A percentile compares a stretch with the other conserved stretches of the same genome.
These are phyloP conservation scores for Platysteira castanea DNA, from an alignment of 2,113 vertebrate species.

Conservation along the genomic window DNA sequence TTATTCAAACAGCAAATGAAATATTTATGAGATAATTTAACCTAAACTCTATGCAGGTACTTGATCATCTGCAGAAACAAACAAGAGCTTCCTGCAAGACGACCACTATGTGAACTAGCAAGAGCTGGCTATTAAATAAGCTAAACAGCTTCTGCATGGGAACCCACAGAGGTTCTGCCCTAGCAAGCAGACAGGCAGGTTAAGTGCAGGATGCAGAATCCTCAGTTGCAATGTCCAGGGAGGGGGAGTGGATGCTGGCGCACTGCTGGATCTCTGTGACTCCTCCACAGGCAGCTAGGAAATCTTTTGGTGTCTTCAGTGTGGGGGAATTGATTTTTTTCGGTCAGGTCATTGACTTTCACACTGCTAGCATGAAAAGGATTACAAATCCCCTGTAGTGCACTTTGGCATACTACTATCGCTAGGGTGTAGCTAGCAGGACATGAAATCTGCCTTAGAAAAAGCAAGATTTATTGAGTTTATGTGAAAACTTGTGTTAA, in stretches of 20 bases:
- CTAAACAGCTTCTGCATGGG: neutral
- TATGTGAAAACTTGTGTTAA: neutral
- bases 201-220: neutral
- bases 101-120: neutral
- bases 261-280: neutral
- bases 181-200: neutral
- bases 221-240: neutral
- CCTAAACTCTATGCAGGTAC: neutral
- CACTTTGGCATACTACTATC: neutral
- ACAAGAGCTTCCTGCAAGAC: neutral
- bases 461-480: neutral
- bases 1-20: neutral
- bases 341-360: neutral
- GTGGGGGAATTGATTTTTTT: neutral
- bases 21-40: neutral
- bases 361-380: neutral
- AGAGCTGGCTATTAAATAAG: neutral
- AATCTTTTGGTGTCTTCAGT: neutral
- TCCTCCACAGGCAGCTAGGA: neutral
- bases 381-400: neutral
- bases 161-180: neutral
- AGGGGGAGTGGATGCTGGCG: fast-evolving
- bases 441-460: neutral
- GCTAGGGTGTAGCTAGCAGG: neutral
- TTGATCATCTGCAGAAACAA: neutral